Conservation (phyloP, 30 jellyfish, hydroid and myxozoan genomes). For the Sanderia malayensis region DNA sequence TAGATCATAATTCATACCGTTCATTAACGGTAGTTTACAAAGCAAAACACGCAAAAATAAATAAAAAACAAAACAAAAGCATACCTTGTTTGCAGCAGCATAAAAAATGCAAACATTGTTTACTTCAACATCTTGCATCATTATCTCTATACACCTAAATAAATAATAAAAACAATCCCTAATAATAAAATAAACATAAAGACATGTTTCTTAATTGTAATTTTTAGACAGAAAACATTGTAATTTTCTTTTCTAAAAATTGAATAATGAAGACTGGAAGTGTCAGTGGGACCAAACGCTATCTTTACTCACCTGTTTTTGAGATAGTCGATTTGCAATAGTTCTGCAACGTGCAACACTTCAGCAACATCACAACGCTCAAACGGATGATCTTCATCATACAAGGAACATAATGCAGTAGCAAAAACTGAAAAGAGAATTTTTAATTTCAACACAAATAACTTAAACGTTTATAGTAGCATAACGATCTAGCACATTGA, state of each 20-base stretch:
- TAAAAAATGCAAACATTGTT: conserved; percentile 43
- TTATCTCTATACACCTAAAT: conserved; percentile 38
- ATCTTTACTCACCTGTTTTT: conserved; percentile 22
- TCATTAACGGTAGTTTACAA: too few relatives aligned
- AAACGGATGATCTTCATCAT: conserved; percentile 19
- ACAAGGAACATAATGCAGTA: conserved; percentile 35
- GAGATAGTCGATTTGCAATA: conserved; percentile 25
- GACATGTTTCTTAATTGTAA: too few relatives aligned
- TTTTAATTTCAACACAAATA: not conserved
- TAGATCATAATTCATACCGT: too few relatives aligned
- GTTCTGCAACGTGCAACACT: conserved; percentile 35
- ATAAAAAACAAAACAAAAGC: not conserved
- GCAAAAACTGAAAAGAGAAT: conserved; percentile 42
- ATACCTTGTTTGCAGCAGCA: conserved; percentile 49
- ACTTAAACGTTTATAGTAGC: too few relatives aligned
- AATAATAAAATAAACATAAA: too few relatives aligned
- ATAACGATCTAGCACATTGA: too few relatives aligned
- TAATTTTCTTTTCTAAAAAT: too few relatives aligned
- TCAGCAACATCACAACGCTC: conserved; percentile 33
- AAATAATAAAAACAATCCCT: too few relatives aligned
- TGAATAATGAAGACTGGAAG: too few relatives aligned
- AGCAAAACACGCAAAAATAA: not conserved
- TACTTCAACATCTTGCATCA: conserved; percentile 23
- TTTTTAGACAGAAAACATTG: too few relatives aligned
- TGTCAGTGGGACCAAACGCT: too few relatives aligned